Conservation (phyloP, 2,888 invertebrate genomes). For the Merodon equestris region DNA sequence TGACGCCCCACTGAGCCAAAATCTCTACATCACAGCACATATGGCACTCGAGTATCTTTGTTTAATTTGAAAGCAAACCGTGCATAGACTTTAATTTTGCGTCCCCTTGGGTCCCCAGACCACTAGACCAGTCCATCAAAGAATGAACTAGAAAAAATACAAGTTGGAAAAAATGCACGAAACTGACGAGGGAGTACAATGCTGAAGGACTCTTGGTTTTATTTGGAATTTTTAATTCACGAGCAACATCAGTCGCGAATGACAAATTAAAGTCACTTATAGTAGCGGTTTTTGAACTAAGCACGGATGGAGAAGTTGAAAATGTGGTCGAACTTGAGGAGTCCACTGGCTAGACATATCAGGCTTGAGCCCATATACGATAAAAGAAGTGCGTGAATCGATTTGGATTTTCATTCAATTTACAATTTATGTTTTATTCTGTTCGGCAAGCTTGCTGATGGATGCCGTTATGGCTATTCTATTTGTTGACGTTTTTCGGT, state of each 20-base stretch:
- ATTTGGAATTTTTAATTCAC: conserved; percentile 5
- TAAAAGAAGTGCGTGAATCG: no score
- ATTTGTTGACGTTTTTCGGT: no score
- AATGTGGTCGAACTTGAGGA: no score
- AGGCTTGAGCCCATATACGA: no score
- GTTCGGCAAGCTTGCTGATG: no score
- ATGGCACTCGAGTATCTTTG: conserved; percentile 43
- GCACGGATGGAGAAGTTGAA: no score
- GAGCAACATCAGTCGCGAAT: conserved; percentile 28
- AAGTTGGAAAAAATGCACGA: no score
- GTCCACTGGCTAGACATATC: no score
- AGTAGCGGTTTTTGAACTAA: no score
- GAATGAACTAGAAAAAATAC: conserved; percentile 26
- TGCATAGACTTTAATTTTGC: conserved; percentile 30
- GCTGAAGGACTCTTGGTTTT: conserved; percentile 7
- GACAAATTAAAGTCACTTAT: conserved; percentile 23
- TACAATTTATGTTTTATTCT: no score
- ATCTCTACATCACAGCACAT: conserved; percentile 2
- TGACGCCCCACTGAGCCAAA: conserved; percentile 29
- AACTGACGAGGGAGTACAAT: conserved; percentile 28
- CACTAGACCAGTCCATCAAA: conserved; percentile 16
- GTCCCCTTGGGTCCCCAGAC: not conserved
- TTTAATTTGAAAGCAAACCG: conserved; percentile 51
- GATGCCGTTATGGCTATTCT: no score
- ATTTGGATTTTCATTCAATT: no score